Conservation (phyloP, 1,140 invertebrate genomes). For the Sitophilus oryzae region DNA sequence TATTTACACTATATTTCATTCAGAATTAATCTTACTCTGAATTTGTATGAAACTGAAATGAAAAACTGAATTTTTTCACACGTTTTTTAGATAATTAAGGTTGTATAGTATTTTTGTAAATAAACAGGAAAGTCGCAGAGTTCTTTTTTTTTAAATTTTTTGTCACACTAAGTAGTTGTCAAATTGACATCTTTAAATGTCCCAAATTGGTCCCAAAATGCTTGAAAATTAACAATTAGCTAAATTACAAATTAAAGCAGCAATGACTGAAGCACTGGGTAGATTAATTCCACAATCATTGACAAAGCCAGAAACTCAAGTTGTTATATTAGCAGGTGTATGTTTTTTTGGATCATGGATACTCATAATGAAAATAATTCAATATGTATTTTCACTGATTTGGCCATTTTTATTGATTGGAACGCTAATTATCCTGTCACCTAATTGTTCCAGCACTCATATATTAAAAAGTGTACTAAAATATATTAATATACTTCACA, state of each 20-base stretch:
- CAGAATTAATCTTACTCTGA: not conserved
- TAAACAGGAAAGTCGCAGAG: slow-evolving; percentile 22
- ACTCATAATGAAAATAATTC: not conserved
- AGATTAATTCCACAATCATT: not conserved
- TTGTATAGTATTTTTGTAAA: slow-evolving; percentile 35
- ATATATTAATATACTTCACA: no score
- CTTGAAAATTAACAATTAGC: no score
- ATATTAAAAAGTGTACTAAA: no score
- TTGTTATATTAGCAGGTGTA: not conserved
- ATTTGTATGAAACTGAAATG: not conserved
- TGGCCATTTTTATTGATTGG: not conserved
- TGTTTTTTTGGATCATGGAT: not conserved
- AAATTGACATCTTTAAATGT: no score
- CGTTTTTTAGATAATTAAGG: slow-evolving; percentile 24
- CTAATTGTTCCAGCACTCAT: not conserved
- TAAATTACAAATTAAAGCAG: no score
- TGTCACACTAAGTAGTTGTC: no score
- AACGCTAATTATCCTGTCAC: not conserved
- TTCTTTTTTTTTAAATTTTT: slow-evolving; percentile 1
- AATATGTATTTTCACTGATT: not conserved
- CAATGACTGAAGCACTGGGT: not conserved
- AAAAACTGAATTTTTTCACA: slow-evolving; percentile 12
- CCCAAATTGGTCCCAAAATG: no score
- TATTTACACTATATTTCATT: not conserved
- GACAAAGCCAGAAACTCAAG: slow-evolving; percentile 1